Evolutionary conservation across 2,888 invertebrate genomes (phyloP).

Genomic region (Tuta absoluta): DNA sequence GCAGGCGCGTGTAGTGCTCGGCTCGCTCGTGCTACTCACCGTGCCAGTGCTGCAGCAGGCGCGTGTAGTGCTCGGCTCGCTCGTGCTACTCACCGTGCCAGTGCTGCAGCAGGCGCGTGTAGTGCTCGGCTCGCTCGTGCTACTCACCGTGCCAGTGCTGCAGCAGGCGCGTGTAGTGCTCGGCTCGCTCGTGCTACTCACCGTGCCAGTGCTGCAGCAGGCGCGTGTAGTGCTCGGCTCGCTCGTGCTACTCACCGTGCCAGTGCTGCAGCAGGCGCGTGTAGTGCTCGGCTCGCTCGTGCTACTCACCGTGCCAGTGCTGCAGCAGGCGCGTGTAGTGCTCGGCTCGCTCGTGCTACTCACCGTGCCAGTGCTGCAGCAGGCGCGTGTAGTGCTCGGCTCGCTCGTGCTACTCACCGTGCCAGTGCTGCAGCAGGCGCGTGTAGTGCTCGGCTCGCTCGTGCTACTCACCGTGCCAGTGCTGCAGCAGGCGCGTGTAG

Average conservation of each 20-base stretch:
- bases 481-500: not conserved
- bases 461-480: not conserved
- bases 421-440: not conserved
- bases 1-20: slow-evolving; percentile 65
- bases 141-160: slow-evolving; percentile 85
- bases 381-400: slow-evolving; percentile 79
- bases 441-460: not conserved
- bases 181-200: slow-evolving; percentile 31
- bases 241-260: slow-evolving; percentile 79
- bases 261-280: slow-evolving; percentile 87
- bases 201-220: slow-evolving; percentile 72
- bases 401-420: slow-evolving; percentile 91
- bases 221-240: slow-evolving; percentile 67
- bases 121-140: slow-evolving; percentile 70
- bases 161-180: slow-evolving; percentile 74
- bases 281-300: not conserved
- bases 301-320: slow-evolving; percentile 15
- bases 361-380: slow-evolving; percentile 89
- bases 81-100: slow-evolving; percentile 60
- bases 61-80: not conserved
- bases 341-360: slow-evolving; percentile 68
- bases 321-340: slow-evolving; percentile 70
- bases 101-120: slow-evolving; percentile 66
- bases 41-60: slow-evolving; percentile 88
- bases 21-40: slow-evolving; percentile 77